Evolutionary conservation across 1,140 invertebrate species (phyloP).

Genomic region (Rhagoletis zephyria): DNA sequence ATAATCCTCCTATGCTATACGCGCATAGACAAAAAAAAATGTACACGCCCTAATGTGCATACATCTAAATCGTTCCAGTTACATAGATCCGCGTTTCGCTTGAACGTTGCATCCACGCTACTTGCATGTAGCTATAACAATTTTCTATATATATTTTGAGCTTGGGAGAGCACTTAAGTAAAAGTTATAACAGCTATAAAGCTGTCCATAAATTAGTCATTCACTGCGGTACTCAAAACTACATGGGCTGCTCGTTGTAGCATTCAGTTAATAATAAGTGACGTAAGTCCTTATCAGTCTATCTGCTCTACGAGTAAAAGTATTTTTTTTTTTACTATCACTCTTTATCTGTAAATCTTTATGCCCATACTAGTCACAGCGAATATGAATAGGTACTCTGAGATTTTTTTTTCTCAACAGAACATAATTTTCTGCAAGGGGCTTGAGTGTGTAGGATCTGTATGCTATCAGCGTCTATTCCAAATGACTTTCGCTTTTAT

Average conservation of each 20-base stretch:
- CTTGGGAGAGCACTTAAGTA: background rate
- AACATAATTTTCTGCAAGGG: too few relatives aligned
- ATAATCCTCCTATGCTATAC: too few relatives aligned
- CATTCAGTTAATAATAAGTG: background rate
- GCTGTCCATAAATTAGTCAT: conserved; percentile 7
- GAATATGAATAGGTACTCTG: background rate
- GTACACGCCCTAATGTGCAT: too few relatives aligned
- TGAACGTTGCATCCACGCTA: too few relatives aligned
- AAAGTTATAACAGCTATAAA: background rate
- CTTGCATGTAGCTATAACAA: background rate
- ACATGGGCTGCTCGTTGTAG: background rate
- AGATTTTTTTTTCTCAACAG: too few relatives aligned
- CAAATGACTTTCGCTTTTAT: background rate
- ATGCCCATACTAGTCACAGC: background rate
- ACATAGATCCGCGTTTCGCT: too few relatives aligned
- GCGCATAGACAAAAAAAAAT: too few relatives aligned
- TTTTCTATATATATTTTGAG: background rate
- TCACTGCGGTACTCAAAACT: background rate
- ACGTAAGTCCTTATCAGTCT: background rate
- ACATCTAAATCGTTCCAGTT: too few relatives aligned
- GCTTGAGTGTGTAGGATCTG: too few relatives aligned
- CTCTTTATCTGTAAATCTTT: too few relatives aligned
- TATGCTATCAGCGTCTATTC: background rate
- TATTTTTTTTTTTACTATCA: background rate
- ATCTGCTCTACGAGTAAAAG: background rate